Conservation (phyloP, 2,113 vertebrate genomes). For the Brachirus orientalis region DNA sequence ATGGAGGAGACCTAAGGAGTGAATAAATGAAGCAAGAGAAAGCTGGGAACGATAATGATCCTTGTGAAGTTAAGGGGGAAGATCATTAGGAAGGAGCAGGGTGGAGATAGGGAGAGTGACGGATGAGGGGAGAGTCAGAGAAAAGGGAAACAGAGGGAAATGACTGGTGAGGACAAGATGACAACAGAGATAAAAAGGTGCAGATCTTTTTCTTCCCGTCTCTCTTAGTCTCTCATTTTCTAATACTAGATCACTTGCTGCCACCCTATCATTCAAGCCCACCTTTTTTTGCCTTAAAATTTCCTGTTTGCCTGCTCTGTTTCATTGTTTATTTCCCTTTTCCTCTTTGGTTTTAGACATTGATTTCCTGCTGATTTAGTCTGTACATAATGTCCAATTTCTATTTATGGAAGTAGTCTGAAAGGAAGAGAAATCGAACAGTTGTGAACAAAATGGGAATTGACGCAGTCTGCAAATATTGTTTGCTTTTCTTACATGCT, state of each 20-base stretch:
- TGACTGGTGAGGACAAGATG: conserved; percentile 68
- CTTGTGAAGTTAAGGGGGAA: conserved; percentile 45
- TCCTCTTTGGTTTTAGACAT: background rate
- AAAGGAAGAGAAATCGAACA: background rate
- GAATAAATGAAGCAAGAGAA: conserved; percentile 66
- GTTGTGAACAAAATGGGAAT: background rate
- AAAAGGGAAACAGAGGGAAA: conserved; percentile 41
- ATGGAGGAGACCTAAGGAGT: conserved; percentile 50
- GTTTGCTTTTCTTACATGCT: background rate
- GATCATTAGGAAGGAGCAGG: conserved; percentile 54
- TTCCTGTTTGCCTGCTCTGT: background rate
- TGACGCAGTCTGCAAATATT: background rate
- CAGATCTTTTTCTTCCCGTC: conserved; percentile 38
- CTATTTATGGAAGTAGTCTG: background rate
- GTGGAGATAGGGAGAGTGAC: conserved; percentile 66
- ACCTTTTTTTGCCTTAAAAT: background rate
- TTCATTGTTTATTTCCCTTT: background rate
- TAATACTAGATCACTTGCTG: conserved; percentile 40
- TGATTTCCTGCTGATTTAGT: conserved; percentile 12
- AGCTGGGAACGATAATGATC: conserved; percentile 62
- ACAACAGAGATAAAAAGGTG: conserved; percentile 65
- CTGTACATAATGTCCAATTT: background rate
- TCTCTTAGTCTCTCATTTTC: conserved; percentile 32
- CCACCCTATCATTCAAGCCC: conserved; percentile 26
- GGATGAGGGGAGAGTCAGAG: conserved; percentile 48